Evolutionary conservation across 2,888 invertebrate genomes (phyloP).

Genomic region (Drosophila infuscata): DNA sequence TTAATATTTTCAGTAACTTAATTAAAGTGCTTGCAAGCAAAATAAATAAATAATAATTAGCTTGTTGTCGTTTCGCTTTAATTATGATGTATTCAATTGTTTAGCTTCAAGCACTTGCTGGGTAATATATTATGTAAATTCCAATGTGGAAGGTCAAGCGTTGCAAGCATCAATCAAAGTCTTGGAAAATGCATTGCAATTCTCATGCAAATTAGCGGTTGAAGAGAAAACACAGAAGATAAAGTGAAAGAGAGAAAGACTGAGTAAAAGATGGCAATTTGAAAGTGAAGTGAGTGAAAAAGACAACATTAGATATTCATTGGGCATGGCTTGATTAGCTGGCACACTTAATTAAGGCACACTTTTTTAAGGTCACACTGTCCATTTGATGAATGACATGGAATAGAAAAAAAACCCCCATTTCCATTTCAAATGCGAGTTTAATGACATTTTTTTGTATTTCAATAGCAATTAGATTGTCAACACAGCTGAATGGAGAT

Average conservation of each 20-base stretch:
- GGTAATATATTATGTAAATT: slow-evolving; percentile 4
- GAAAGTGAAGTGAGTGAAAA: slow-evolving; percentile 40
- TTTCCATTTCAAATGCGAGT: slow-evolving; percentile 61
- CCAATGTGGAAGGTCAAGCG: slow-evolving; percentile 22
- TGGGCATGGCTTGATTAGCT: slow-evolving; percentile 52
- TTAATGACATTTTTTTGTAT: slow-evolving; percentile 59
- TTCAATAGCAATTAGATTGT: slow-evolving; percentile 57
- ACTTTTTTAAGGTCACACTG: slow-evolving; percentile 59
- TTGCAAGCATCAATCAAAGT: slow-evolving; percentile 16
- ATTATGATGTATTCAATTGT: slow-evolving; percentile 18
- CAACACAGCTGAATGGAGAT: slow-evolving; percentile 57
- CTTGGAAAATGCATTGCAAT: slow-evolving; percentile 48
- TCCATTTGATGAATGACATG: background rate
- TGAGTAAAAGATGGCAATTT: slow-evolving; percentile 3
- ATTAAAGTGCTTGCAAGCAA: background rate
- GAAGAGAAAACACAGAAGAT: background rate
- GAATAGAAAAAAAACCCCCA: slow-evolving; percentile 21
- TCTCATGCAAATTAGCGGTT: slow-evolving; percentile 59
- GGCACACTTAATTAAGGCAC: slow-evolving; percentile 65
- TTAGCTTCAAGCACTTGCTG: background rate
- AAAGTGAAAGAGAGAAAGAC: background rate
- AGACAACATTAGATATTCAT: slow-evolving; percentile 33
- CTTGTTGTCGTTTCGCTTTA: slow-evolving; percentile 6
- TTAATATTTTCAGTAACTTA: background rate
- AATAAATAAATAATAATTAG: slow-evolving; percentile 13